These are phyloP conservation scores for Phalacrocorax carbo DNA, from an alignment of 2,113 vertebrate species.

Conservation along the genomic window DNA sequence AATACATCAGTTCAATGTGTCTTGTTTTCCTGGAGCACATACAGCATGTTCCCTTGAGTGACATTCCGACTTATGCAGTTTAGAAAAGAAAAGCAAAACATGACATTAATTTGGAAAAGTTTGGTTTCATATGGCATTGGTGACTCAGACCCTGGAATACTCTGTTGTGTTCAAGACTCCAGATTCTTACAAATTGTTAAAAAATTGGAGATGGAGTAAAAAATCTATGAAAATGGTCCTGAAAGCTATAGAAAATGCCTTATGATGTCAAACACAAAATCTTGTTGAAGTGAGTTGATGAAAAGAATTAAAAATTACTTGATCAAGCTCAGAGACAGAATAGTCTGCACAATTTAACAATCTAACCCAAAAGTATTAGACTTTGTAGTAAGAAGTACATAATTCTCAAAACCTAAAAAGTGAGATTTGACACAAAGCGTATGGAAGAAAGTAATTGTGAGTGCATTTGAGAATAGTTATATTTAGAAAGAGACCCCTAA, in stretches of 20 bases:
- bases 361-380: neutral
- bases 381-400: neutral
- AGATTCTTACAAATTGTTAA: neutral
- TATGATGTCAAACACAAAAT: neutral
- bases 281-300: neutral
- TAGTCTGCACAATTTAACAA: neutral
- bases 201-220: neutral
- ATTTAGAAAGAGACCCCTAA: neutral
- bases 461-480: neutral
- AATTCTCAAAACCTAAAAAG: neutral
- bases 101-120: neutral
- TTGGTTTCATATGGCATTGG: neutral
- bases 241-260: neutral
- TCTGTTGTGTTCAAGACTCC: neutral
- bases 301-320: neutral
- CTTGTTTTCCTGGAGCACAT: neutral
- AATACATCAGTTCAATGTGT: neutral
- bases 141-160: neutral
- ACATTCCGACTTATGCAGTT: neutral
- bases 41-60: neutral
- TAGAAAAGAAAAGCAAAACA: neutral
- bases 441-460: neutral
- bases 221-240: neutral
- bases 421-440: neutral
- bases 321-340: neutral